Evolutionary conservation across 2,113 vertebrate species (phyloP).

Genomic region (Gavia stellata): DNA sequence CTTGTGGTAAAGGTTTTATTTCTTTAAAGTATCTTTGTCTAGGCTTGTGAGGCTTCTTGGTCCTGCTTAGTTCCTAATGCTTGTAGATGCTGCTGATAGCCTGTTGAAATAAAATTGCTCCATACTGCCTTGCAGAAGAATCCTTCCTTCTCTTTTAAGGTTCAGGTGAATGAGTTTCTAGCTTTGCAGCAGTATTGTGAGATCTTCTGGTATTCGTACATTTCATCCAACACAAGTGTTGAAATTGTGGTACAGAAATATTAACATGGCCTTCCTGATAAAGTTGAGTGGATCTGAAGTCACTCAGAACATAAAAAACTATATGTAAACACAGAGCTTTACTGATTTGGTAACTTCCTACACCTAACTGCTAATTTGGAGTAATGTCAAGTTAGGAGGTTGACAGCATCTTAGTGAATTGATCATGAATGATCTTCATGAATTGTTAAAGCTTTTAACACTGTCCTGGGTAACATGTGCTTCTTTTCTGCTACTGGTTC

Average conservation of each 20-base stretch:
- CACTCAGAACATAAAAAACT: not conserved
- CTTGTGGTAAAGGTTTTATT: not conserved
- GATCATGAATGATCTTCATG: not conserved
- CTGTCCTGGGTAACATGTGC: accelerated
- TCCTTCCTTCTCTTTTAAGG: not conserved
- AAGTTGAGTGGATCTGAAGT: not conserved
- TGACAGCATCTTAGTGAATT: not conserved
- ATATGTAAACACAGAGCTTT: not conserved
- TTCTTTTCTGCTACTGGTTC: not conserved
- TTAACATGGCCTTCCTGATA: not conserved
- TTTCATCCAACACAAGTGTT: not conserved
- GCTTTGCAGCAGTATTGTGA: not conserved
- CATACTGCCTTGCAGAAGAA: not conserved
- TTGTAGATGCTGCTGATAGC: not conserved
- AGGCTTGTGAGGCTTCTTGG: not conserved
- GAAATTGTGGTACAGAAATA: not conserved
- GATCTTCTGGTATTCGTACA: not conserved
- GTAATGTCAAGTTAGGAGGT: not conserved
- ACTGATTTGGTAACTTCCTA: not conserved
- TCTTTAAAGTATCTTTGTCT: not conserved
- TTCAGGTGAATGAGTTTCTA: not conserved
- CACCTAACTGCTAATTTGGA: too few relatives aligned
- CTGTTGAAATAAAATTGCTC: not conserved
- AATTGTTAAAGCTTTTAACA: not conserved
- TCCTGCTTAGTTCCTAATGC: not conserved